Evolutionary conservation across 2,888 invertebrate species (phyloP), one percentile per base, ranked within the genome.

Genomic region (Cremastinae sp.): DNA sequence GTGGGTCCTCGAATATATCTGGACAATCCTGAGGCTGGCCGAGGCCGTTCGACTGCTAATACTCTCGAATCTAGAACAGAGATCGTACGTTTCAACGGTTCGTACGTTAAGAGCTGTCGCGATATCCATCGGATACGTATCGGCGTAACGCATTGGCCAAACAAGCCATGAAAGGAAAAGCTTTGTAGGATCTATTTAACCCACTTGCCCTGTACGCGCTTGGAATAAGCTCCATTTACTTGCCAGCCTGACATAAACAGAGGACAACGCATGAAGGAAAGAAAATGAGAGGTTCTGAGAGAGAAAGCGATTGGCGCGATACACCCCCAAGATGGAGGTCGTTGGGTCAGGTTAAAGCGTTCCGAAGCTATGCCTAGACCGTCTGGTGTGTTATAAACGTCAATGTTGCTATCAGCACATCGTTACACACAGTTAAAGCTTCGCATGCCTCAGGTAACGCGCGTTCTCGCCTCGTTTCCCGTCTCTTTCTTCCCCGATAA

Each of bases 361-460:
- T 20, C 51, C 28, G 51, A 14, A 59, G 59, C 49, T 28, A 49
- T 20, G 22, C n/a, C 28, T 22, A 12, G 38, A 41, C 10, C 28
- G 58, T 49, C 41, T 20, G 49, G 49, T 49, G 14, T 56, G n/a
- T 56, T 65, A 53, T 53, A 53, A 12, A 41, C 58, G 58, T 68
- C 16, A 56, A 38, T 34, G 51, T 59, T 69, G 43, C 43, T 61
- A 70, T 70, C 70, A 70, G 43, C 61, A 61, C 36, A 28, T 34
- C 14, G 61, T 53, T 70, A 54, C 41, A 22, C 28, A 28, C 28
- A 28, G 58, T 59, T 43, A 53, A 43, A 34, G 43, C 70, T 61
- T 51, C 70, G 61, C 61, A 70, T 70, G 70, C 70, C 59, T 70
- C 70, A 61, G 61, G 70, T 59, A 61, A 43, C 70, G 43, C 43